A percentile compares a stretch with the other conserved stretches of the same genome.
These are phyloP conservation scores for Fragum whitleyi DNA, from an alignment of 2,888 invertebrate species.

Conservation along the genomic window DNA sequence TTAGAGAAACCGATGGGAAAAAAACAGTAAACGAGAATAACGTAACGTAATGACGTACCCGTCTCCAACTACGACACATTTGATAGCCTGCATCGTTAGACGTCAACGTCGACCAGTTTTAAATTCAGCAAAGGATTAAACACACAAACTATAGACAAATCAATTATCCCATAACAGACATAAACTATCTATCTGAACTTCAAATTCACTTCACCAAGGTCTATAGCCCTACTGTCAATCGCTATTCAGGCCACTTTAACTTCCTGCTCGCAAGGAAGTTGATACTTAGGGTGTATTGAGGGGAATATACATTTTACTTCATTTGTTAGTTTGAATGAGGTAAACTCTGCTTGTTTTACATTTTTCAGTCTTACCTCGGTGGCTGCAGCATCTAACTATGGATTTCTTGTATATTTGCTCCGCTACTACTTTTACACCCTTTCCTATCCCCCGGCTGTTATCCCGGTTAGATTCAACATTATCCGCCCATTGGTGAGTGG, in stretches of 20 bases:
- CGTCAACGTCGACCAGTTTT: not conserved
- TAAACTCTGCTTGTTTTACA: too few species aligned
- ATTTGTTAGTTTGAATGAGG: too few species aligned
- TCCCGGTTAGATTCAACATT: too few species aligned
- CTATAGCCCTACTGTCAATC: not conserved
- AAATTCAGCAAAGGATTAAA: not conserved
- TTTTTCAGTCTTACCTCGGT: too few species aligned
- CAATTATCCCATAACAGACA: not conserved
- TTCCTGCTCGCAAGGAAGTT: constrained; percentile 30
- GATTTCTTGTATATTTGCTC: too few species aligned
- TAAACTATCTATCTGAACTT: not conserved
- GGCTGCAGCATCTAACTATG: too few species aligned
- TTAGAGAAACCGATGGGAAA: too few species aligned
- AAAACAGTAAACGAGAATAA: too few species aligned
- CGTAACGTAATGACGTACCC: constrained; percentile 42
- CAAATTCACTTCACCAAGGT: not conserved
- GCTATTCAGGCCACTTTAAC: constrained; percentile 8
- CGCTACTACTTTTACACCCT: too few species aligned
- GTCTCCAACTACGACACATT: constrained; percentile 60
- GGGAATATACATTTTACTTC: not conserved
- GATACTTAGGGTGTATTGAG: constrained; percentile 5
- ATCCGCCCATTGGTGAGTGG: too few species aligned
- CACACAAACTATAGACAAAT: not conserved
- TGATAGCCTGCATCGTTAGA: constrained; percentile 53
- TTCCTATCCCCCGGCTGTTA: too few species aligned